Evolutionary conservation across 2,797 vertebrate species (phyloP), one percentile per base, ranked within the genome.

Genomic region (Bradypus variegatus): DNA sequence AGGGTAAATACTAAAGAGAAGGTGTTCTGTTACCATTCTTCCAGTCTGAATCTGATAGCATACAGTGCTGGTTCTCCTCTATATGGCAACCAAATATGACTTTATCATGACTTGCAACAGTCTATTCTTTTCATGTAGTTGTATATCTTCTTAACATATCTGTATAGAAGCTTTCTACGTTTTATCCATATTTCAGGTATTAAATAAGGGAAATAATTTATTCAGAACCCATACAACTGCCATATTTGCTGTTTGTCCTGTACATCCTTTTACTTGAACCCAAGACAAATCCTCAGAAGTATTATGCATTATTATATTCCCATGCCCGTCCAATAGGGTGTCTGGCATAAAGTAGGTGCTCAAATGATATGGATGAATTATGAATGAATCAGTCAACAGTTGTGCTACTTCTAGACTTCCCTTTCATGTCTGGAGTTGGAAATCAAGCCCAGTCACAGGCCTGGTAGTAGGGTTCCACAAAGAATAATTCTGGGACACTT

Each of bases 351-450:
- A 86, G 48, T 2, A 92, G 83, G 88, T 83, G 18, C 60, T 88
- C 86, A 80, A 67, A 29, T 90, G 90, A 13, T 90, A 93, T 86
- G 64, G 91, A 87, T 93, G 62, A 92, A 91, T 90, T 89, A 90
- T 85, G 81, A 90, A 94, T 72, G 85, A 92, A 86, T 23, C 60
- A 89, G 48, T 85, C 58, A 92, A 78, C 95, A 86, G 62, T 55
- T 69, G n/a, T 80, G 84, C 50, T 82, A 81, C 50, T 85, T 85
- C 67, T 67, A 79, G 76, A 29, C 38, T 93, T 85, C 45, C 85
- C 92, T 95, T 88, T 93, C 36, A 58, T 36, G 77, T 77, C 48
- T 86, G 15, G 10, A 82, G 29, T 25, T 89, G 80, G 67, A 90
- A 90, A 91, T 75, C 41, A 92, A 90, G 62, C 60, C 60, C 81